Evolutionary conservation across 1,140 invertebrate species (phyloP), one percentile per base, ranked within the genome.

Genomic region (Cylas formicarius): DNA sequence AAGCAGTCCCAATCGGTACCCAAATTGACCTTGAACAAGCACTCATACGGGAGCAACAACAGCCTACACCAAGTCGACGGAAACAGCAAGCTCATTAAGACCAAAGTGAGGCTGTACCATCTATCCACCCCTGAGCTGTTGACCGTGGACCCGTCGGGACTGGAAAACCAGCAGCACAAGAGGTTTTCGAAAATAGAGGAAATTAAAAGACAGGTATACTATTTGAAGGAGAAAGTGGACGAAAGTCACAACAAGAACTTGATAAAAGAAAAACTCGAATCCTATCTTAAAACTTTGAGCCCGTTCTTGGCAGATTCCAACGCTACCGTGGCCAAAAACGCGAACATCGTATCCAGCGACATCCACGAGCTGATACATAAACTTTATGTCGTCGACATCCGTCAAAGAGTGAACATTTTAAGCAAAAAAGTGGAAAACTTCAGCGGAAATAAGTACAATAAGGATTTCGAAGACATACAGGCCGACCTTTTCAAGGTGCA

Each of bases 111-210:
- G 37, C 24, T 48, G 19, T 44, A 48, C 16, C 23, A 44, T 20
- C 13, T 41, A 2, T 36, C 45, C 29, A 28, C 20, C 9, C 21
- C 34, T 9, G 22, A 48, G 24, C 4, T 39, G 24, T 21, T 40
- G 31, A 11, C 17, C 6, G 20, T 16, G 4, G n/a, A 40, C n/a
- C 33, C 23, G 5, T 38, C 22, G 13, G 6, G n/a, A 24, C n/a
- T n/a, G n/a, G 10, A 14, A 9, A 38, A 34, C 11, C 20, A 40
- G 19, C 9, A 10, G 4, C 19, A 26, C 6, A 26, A 17, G 8
- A 27, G 31, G 8, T 49, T 49, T 26, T 46, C 51, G 3, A 41
- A 40, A 27, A 48, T 53, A 2, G 50, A 52, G 22, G 36, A 48
- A 22, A 46, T 53, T 4, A 45, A 44, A 21, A 19, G 34, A 27